A percentile compares a stretch with the other conserved stretches of the same genome.
Evolutionary conservation across 2,113 vertebrate species (phyloP).

Genomic region (Zosterops pallidus): DNA sequence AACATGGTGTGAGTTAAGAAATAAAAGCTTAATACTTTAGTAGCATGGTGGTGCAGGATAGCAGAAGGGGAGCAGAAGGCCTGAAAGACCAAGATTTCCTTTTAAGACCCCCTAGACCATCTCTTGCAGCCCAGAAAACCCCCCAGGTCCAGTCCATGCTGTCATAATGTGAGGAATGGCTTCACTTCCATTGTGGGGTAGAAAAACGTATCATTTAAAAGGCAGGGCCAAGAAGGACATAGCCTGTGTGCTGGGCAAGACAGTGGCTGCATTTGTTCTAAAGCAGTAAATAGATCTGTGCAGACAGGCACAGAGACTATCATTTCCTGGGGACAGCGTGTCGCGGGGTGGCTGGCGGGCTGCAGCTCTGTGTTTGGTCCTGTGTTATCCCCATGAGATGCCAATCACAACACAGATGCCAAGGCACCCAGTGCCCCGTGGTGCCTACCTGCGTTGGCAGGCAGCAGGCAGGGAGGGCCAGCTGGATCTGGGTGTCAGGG

Average conservation of each 20-base stretch:
- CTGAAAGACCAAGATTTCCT: neutral
- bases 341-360: neutral
- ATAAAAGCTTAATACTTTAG: neutral
- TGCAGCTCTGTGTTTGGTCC: neutral
- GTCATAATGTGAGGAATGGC: fast-evolving
- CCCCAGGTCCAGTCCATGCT: neutral
- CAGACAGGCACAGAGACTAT: neutral
- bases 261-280: neutral
- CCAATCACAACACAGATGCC: neutral
- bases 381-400: fast-evolving
- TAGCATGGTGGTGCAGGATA: neutral
- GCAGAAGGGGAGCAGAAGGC: neutral
- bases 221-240: neutral
- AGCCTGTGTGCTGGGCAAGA: fast-evolving
- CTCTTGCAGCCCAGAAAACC: neutral
- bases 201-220: neutral
- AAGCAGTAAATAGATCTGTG: neutral
- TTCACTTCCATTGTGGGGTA: neutral
- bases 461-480: neutral
- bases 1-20: neutral
- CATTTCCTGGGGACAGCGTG: neutral
- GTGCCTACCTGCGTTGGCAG: neutral
- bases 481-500: neutral
- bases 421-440: fast-evolving
- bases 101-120: neutral